Conservation (phyloP, 2,113 vertebrate species). For the Scatophagus argus region DNA sequence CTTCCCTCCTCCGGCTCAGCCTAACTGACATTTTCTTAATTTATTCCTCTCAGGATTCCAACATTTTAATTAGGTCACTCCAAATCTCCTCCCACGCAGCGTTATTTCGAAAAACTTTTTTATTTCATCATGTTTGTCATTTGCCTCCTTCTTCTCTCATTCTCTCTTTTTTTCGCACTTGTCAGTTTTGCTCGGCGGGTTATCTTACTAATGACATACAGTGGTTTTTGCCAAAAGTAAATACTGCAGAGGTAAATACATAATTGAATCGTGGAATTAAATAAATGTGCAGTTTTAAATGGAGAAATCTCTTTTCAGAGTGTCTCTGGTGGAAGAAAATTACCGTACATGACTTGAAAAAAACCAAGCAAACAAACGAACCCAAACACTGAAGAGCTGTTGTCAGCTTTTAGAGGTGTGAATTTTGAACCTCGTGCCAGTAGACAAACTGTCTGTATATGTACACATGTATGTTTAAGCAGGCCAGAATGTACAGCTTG, state of each 20-base stretch:
- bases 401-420: conserved; percentile 12
- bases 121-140: conserved; percentile 74
- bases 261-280: conserved; percentile 60
- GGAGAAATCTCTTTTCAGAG: conserved; percentile 5
- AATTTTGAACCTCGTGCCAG: not conserved
- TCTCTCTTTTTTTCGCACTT: conserved; percentile 43
- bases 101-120: conserved; percentile 73
- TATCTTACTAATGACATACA: conserved; percentile 65
- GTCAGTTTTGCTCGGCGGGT: conserved; percentile 66
- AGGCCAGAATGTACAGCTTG: conserved; percentile 1
- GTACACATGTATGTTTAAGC: conserved; percentile 7
- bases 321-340: conserved; percentile 14
- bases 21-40: conserved; percentile 84
- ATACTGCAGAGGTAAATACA: conserved; percentile 61
- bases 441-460: not conserved
- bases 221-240: conserved; percentile 37
- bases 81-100: conserved; percentile 79
- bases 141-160: conserved; percentile 52
- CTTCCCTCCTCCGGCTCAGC: conserved; percentile 79
- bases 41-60: conserved; percentile 81
- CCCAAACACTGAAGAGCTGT: not conserved
- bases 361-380: too few relatives aligned
- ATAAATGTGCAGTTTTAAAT: conserved; percentile 49
- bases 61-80: conserved; percentile 84
- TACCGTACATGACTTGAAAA: not conserved